These are phyloP conservation scores for Agonopterix alstromeriana DNA, from an alignment of 2,888 invertebrate genomes.

Conservation along the genomic window DNA sequence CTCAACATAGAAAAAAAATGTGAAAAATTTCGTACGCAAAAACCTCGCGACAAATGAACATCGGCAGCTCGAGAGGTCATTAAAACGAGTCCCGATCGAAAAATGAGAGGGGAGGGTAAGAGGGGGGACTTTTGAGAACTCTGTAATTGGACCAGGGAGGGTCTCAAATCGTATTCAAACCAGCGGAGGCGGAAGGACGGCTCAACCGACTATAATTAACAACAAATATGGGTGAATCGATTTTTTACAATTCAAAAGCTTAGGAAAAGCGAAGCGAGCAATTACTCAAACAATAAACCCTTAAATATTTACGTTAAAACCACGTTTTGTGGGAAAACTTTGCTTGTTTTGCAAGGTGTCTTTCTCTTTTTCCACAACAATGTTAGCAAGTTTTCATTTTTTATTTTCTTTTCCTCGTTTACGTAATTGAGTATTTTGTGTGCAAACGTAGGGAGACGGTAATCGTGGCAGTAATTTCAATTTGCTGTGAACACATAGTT, in stretches of 20 bases:
- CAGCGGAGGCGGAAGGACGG: conserved; percentile 72
- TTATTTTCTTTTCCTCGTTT: conserved; percentile 52
- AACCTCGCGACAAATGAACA: conserved; percentile 74
- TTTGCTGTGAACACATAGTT: not conserved
- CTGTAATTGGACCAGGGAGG: conserved; percentile 75
- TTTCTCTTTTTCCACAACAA: conserved; percentile 48
- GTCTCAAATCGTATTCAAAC: conserved; percentile 71
- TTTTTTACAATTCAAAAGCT: conserved; percentile 48
- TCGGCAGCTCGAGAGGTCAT: conserved; percentile 73
- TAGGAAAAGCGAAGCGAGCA: conserved; percentile 56
- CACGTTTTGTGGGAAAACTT: conserved; percentile 65
- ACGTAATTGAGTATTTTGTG: conserved; percentile 63
- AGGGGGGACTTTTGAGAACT: conserved; percentile 66
- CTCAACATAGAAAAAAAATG: conserved; percentile 48
- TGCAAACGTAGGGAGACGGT: conserved; percentile 49
- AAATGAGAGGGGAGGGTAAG: conserved; percentile 55
- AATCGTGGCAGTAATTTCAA: conserved; percentile 51
- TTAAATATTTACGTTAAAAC: conserved; percentile 62
- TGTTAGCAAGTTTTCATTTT: conserved; percentile 37
- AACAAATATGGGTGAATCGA: conserved; percentile 76
- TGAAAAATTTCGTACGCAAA: conserved; percentile 66
- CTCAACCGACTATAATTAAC: conserved; percentile 74
- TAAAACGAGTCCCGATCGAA: conserved; percentile 73
- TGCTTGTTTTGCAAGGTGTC: conserved; percentile 60
- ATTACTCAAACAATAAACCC: conserved; percentile 60